phyloP scores from a whole-genome alignment of 2,797 vertebrate genomes.

The Manis pentadactyla region DNA sequence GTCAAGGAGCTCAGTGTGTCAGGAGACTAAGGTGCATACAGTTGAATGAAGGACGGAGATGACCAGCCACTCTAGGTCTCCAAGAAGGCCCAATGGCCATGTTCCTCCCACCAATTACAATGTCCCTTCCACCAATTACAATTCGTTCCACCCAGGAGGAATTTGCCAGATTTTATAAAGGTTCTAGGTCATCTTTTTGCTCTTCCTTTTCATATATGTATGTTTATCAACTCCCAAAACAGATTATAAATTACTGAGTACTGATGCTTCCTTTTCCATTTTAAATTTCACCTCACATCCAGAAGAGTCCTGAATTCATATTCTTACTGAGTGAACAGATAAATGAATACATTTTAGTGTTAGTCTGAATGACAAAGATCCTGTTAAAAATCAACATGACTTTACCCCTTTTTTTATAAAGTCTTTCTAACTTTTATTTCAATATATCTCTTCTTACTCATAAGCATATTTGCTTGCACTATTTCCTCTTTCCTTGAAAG shows the following conservation, averaged over 20 bases:
- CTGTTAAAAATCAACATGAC: constrained; percentile 20
- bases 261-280: constrained; percentile 4
- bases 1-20: not conserved
- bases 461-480: not conserved
- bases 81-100: not conserved
- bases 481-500: constrained; percentile 35
- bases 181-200: not conserved
- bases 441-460: constrained; percentile 8
- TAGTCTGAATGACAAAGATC: constrained; percentile 22
- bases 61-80: not conserved
- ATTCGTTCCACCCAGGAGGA: not conserved
- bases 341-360: not conserved
- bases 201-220: not conserved
- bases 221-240: constrained; percentile 20
- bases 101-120: not conserved
- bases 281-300: constrained; percentile 46
- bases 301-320: constrained; percentile 43
- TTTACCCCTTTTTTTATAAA: constrained; percentile 35
- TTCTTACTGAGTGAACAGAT: not conserved
- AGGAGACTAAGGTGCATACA: not conserved
- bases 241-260: constrained; percentile 15
- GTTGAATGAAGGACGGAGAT: not conserved
- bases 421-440: constrained; percentile 39
- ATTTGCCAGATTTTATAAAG: not conserved
- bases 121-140: not conserved